Evolutionary conservation across 1,140 invertebrate genomes (phyloP).

Genomic region (Triops cancriformis): DNA sequence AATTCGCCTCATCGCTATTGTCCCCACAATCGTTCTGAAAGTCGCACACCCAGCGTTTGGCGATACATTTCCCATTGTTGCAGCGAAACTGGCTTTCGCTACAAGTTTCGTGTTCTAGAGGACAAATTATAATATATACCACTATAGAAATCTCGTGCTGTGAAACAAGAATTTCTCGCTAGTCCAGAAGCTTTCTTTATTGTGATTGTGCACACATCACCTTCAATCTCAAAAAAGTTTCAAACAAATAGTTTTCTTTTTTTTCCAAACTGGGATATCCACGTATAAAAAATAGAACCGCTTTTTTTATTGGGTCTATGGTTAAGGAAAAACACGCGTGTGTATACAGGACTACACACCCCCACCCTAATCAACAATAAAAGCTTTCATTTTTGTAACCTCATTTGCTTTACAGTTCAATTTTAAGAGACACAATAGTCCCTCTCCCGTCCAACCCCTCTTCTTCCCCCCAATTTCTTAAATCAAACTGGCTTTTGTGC

Average conservation of each 20-base stretch:
- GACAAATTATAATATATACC: too few species aligned
- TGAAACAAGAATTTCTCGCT: not conserved
- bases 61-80: conserved; percentile 42
- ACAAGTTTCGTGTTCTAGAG: conserved; percentile 42
- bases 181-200: conserved; percentile 1
- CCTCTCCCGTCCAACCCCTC: not conserved
- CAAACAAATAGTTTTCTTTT: not conserved
- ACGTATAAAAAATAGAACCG: conserved; percentile 7
- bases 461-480: not conserved
- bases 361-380: not conserved
- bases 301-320: not conserved
- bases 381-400: not conserved
- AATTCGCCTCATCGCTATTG: conserved; percentile 40
- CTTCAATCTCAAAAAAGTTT: not conserved
- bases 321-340: not conserved
- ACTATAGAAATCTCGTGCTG: not conserved
- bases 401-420: not conserved
- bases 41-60: conserved; percentile 39
- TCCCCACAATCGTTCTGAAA: conserved; percentile 37
- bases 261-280: not conserved
- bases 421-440: too few species aligned
- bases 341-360: not conserved
- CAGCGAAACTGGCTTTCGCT: conserved; percentile 55
- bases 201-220: not conserved
- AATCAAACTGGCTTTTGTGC: conserved; percentile 9